These are phyloP conservation scores for Amblyteles armatorius DNA, from an alignment of 2,888 invertebrate genomes.

Conservation along the genomic window DNA sequence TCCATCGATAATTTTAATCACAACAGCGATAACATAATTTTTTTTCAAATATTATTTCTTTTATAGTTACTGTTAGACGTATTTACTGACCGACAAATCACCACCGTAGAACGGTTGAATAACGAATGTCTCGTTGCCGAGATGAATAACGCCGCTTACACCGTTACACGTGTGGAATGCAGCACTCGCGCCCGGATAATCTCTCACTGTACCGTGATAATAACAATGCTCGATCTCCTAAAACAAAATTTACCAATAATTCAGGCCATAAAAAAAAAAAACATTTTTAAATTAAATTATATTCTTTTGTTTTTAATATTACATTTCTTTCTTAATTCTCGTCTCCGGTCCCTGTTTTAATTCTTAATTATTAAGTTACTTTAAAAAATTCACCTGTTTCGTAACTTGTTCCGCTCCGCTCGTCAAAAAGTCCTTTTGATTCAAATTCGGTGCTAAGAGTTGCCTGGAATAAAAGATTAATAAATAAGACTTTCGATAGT, in stretches of 20 bases:
- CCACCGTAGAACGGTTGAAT: constrained; percentile 99
- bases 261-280: not conserved
- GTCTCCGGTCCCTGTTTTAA: not conserved
- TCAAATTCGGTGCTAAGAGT: constrained; percentile 96
- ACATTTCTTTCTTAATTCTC: too few species aligned
- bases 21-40: not conserved
- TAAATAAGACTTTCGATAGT: constrained; percentile 82
- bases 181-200: constrained; percentile 97
- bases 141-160: constrained; percentile 98
- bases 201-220: constrained; percentile 98
- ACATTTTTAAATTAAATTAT: too few species aligned
- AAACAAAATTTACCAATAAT: constrained; percentile 67
- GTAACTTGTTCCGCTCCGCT: constrained; percentile 94
- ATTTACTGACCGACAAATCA: constrained; percentile 95
- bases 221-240: constrained; percentile 99
- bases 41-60: too few species aligned
- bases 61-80: constrained; percentile 52
- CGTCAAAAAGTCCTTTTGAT: constrained; percentile 95
- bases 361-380: not conserved
- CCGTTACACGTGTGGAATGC: constrained; percentile 99
- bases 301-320: too few species aligned
- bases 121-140: constrained; percentile 99
- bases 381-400: constrained; percentile 88
- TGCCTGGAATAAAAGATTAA: constrained; percentile 87
- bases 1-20: constrained; percentile 27